Evolutionary conservation across 2,888 invertebrate genomes (phyloP).

Genomic region (Eupithecia subfuscata): DNA sequence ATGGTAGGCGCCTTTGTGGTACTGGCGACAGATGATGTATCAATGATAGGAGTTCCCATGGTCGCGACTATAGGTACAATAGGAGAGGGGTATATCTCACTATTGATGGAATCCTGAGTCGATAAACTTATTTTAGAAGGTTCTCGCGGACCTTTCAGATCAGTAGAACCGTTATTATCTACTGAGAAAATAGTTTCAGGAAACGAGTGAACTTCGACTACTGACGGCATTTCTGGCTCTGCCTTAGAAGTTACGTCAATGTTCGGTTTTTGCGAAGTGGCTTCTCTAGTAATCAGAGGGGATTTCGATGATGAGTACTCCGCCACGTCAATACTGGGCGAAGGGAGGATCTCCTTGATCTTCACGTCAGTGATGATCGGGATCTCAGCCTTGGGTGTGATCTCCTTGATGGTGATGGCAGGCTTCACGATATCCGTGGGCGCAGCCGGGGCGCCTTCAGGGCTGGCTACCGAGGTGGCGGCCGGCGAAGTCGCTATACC

Average conservation of each 20-base stretch:
- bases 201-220: conserved; percentile 58
- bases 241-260: conserved; percentile 52
- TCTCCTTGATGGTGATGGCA: conserved; percentile 85
- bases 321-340: conserved; percentile 67
- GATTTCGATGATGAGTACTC: conserved; percentile 76
- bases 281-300: conserved; percentile 74
- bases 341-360: conserved; percentile 76
- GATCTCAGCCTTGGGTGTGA: conserved; percentile 82
- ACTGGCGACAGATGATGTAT: conserved; percentile 52
- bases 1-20: conserved; percentile 63
- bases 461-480: conserved; percentile 40
- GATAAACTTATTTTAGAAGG: conserved; percentile 75
- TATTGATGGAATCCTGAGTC: conserved; percentile 68
- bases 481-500: conserved; percentile 59
- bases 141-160: conserved; percentile 56
- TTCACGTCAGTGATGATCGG: conserved; percentile 76
- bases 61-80: conserved; percentile 62
- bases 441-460: conserved; percentile 49
- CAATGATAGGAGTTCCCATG: conserved; percentile 56
- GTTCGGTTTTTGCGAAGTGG: conserved; percentile 66
- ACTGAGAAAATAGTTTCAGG: conserved; percentile 49
- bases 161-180: conserved; percentile 50
- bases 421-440: conserved; percentile 60
- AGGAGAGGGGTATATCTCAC: conserved; percentile 62
- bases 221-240: conserved; percentile 61